These are phyloP conservation scores for Euphonia xanthogaster DNA, from an alignment of 2,797 vertebrate genomes.

Conservation along the genomic window DNA sequence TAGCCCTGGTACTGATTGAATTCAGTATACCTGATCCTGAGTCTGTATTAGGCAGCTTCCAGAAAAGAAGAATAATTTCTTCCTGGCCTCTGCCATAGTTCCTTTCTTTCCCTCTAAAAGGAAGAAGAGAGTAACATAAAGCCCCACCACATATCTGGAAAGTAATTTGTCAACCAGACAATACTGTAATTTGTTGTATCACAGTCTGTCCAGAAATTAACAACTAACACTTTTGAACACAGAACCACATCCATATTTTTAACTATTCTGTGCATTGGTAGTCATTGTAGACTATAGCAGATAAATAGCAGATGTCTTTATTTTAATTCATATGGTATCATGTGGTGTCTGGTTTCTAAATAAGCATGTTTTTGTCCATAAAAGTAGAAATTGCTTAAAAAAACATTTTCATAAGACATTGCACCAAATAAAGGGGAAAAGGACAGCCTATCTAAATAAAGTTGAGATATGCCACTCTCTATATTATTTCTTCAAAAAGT, in stretches of 20 bases:
- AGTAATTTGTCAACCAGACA: background rate
- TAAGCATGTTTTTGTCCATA: background rate
- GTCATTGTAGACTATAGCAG: background rate
- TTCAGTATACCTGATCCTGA: background rate
- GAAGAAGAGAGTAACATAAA: background rate
- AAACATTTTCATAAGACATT: background rate
- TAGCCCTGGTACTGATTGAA: background rate
- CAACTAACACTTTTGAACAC: background rate
- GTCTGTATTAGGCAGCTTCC: background rate
- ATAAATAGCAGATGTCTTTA: background rate
- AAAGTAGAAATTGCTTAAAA: background rate
- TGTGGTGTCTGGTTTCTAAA: background rate
- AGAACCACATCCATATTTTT: background rate
- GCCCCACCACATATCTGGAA: background rate
- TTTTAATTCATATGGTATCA: background rate
- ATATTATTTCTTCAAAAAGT: background rate
- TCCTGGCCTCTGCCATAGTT: background rate
- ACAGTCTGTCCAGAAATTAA: background rate
- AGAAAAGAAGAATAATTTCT: background rate
- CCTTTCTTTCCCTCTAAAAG: background rate
- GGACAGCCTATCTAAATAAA: background rate
- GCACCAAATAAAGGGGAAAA: background rate
- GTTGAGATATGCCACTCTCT: background rate
- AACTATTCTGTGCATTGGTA: background rate
- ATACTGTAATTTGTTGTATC: background rate